Evolutionary conservation across 2,113 vertebrate genomes (phyloP).

Genomic region (Callospermophilus lateralis): DNA sequence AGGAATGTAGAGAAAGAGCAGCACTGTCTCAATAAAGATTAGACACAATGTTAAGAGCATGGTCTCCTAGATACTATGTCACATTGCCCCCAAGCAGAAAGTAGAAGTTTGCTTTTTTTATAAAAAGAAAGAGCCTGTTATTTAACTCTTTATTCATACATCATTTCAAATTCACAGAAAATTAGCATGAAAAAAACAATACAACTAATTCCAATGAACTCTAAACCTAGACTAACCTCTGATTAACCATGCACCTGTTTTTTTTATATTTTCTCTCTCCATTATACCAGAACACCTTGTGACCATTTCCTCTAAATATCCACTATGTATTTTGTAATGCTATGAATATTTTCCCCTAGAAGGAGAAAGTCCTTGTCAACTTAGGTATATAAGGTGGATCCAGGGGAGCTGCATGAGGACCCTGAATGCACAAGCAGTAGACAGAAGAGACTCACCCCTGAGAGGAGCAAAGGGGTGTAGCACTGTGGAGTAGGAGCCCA

Average conservation of each 20-base stretch:
- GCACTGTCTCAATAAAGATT: no score
- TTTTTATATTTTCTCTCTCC: neutral
- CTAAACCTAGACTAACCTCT: neutral
- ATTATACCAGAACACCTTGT: neutral
- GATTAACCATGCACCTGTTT: neutral
- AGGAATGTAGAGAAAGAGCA: fast-evolving
- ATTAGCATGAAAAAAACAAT: neutral
- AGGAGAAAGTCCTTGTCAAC: neutral
- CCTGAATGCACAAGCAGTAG: neutral
- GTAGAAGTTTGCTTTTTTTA: neutral
- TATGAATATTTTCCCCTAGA: neutral
- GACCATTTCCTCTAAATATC: neutral
- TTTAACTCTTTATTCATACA: neutral
- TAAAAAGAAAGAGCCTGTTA: neutral
- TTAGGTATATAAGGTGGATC: neutral
- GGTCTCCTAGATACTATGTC: no score
- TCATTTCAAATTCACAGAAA: neutral
- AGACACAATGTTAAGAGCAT: no score
- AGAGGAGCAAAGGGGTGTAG: no score
- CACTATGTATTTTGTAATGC: neutral
- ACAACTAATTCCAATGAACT: neutral
- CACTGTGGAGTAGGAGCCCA: no score
- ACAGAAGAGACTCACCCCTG: no score
- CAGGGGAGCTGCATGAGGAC: neutral
- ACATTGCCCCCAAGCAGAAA: neutral